Evolutionary conservation across 2,888 invertebrate species (phyloP).

Genomic region (Hirtodrosophila duncani): DNA sequence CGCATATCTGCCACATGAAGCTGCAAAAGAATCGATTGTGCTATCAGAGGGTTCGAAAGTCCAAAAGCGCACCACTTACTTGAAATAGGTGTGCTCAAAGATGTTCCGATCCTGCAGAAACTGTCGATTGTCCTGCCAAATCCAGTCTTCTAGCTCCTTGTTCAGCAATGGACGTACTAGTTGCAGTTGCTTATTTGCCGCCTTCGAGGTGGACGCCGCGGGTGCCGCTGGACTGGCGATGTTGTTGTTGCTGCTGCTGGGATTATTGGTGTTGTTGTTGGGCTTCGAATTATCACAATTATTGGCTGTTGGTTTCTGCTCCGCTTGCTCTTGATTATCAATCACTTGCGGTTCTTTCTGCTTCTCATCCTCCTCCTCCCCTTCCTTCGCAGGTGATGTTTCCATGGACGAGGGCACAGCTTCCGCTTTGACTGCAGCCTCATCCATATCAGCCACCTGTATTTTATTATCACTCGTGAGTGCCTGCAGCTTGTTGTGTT

Average conservation of each 20-base stretch:
- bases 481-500: conserved; percentile 17
- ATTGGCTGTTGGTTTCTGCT: conserved; percentile 61
- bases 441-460: conserved; percentile 9
- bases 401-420: no score
- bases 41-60: neutral
- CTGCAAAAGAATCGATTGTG: conserved; percentile 79
- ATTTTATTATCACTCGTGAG: conserved; percentile 19
- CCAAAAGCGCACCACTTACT: conserved; percentile 84
- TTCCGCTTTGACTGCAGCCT: no score
- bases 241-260: conserved; percentile 8
- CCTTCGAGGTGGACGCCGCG: conserved; percentile 57
- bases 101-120: conserved; percentile 97
- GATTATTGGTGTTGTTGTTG: conserved; percentile 27
- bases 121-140: conserved; percentile 98
- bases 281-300: conserved; percentile 76
- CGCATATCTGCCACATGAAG: conserved; percentile 98
- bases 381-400: no score
- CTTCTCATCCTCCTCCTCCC: conserved; percentile 2
- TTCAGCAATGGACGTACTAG: conserved; percentile 73
- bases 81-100: conserved; percentile 96
- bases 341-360: conserved; percentile 1
- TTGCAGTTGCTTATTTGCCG: conserved; percentile 41
- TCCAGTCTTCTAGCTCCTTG: conserved; percentile 93
- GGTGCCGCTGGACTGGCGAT: neutral
- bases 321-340: conserved; percentile 12